These are phyloP conservation scores for Notarius quadriscutis DNA, from an alignment of 2,113 vertebrate genomes.

Conservation along the genomic window DNA sequence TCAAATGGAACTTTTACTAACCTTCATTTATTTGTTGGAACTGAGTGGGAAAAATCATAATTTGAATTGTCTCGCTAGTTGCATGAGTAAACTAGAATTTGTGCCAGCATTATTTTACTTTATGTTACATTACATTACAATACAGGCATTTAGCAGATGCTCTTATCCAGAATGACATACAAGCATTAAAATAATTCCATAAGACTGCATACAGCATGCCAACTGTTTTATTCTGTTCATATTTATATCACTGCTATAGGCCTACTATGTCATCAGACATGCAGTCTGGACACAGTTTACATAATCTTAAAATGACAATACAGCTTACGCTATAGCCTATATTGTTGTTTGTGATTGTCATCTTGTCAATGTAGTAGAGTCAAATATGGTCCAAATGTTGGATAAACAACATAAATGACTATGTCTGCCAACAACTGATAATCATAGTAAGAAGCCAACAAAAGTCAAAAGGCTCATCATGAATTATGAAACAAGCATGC, in stretches of 20 bases:
- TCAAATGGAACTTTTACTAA: too few species aligned
- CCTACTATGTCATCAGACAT: too few species aligned
- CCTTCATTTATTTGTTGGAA: background rate
- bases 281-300: too few species aligned
- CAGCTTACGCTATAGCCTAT: background rate
- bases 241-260: background rate
- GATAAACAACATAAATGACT: background rate
- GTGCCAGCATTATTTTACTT: background rate
- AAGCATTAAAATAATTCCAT: background rate
- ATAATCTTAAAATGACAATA: too few species aligned
- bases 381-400: background rate
- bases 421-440: background rate
- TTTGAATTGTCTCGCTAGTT: background rate
- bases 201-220: background rate
- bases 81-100: background rate
- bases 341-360: background rate
- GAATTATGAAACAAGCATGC: background rate
- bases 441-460: background rate
- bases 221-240: background rate
- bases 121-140: too few species aligned
- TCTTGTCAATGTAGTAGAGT: background rate
- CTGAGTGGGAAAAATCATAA: background rate
- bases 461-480: background rate
- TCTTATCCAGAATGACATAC: too few species aligned
- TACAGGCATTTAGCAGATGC: too few species aligned